Base-by-base conservation (phyloP, 2,888 invertebrate species). In the Penaeus monodon region DNA sequence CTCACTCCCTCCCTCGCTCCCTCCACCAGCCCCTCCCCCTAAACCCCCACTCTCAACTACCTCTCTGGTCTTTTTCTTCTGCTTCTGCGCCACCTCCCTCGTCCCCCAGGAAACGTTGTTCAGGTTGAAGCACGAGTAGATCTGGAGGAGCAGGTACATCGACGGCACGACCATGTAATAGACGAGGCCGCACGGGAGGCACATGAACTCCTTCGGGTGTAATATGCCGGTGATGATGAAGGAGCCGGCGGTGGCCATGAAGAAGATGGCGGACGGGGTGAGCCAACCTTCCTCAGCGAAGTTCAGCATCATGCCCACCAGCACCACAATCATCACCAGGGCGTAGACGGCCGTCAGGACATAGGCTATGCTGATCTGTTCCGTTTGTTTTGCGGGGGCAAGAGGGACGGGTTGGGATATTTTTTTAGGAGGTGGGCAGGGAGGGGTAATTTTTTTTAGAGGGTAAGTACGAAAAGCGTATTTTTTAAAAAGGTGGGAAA, bases 61-160 rank as follows among this genome's bases (percentile, higher is more conserved):
- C 92, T 90, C 91, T 73, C 89, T 88, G 12, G 91, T 91, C 83
- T 80, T 88, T 27, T 83, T 88, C 89, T 91, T 92, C 68, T 44
- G 44, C 91, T 92, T 93, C 85, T 92, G 92, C 14, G 92, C 92
- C 20, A 93, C 95, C 92, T 98, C 98, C 88, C 98, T 93, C 0
- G 98, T 98, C 10, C 98, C 98, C 98, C 98, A 98, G 1, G 96
- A 95, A 7, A 98, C 96, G 91, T 97, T 96, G 92, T 98, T 97
- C 93, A 98, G 94, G 92, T 98, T 98, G 92, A 97, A 97, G 49
- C 98, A 94, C 0, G 98, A 97, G 92, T 97, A 98, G 85, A 98
- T 96, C 90, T 98, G 96, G 84, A 98, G 94, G 91, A 98, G 93
- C 94, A 98, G 95, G 92, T 98, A 98, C 96, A 98, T 98, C 90